Percentiles rank a stretch among this genome's conserved stretches.
phyloP scores from a whole-genome alignment of 2,797 vertebrate genomes.

The Malurus leucopterus region DNA sequence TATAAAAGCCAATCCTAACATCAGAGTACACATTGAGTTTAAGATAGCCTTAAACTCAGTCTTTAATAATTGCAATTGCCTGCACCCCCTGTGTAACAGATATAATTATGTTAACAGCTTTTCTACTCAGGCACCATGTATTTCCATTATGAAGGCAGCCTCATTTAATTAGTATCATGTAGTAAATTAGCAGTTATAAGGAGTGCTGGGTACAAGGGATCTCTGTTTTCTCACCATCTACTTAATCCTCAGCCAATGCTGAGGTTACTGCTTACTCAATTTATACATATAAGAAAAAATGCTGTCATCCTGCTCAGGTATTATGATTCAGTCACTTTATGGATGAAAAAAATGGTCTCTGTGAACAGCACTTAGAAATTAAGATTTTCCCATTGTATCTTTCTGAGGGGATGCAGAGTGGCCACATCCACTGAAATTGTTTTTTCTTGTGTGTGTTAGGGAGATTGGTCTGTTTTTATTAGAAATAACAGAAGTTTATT shows the following conservation, averaged over 20 bases:
- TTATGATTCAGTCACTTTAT: slow-evolving; percentile 15
- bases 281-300: slow-evolving; percentile 50
- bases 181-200: slow-evolving; percentile 76
- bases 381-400: not conserved
- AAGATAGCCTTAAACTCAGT: slow-evolving; percentile 42
- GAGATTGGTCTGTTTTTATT: not conserved
- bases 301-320: not conserved
- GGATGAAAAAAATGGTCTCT: not conserved
- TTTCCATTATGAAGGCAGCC: slow-evolving; percentile 70
- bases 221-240: slow-evolving; percentile 71
- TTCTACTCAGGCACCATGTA: slow-evolving; percentile 65
- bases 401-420: not conserved
- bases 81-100: slow-evolving; percentile 64
- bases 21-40: not conserved
- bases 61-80: slow-evolving; percentile 71
- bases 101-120: slow-evolving; percentile 74
- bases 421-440: not conserved
- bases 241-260: slow-evolving; percentile 72
- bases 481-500: not conserved
- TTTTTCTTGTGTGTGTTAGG: not conserved
- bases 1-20: slow-evolving; percentile 51
- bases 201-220: slow-evolving; percentile 64
- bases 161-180: slow-evolving; percentile 74
- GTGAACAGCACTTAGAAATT: slow-evolving; percentile 1
- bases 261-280: slow-evolving; percentile 61